These are phyloP conservation scores for Rana temporaria DNA, from an alignment of 2,113 vertebrate genomes.

Conservation along the genomic window DNA sequence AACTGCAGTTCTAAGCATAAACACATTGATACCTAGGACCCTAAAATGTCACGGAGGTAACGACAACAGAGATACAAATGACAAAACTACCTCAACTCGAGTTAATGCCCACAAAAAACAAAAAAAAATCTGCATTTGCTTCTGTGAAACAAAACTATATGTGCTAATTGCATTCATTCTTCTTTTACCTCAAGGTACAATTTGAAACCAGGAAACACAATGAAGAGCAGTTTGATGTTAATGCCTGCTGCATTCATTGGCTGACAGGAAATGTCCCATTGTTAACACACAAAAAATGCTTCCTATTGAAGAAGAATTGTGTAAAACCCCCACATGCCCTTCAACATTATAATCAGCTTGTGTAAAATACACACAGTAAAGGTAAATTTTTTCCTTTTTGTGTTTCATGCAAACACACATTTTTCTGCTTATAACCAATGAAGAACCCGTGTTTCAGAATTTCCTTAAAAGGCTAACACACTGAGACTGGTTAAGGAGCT, in stretches of 20 bases:
- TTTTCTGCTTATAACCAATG: neutral
- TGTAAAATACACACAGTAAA: neutral
- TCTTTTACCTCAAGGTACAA: slow-evolving; percentile 2
- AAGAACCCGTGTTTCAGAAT: neutral
- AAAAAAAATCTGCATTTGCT: too few species aligned
- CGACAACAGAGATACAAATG: too few species aligned
- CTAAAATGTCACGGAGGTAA: too few species aligned
- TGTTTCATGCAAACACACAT: neutral
- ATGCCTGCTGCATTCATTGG: neutral
- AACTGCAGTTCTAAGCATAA: too few species aligned
- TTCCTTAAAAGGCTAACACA: too few species aligned
- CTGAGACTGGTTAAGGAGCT: too few species aligned
- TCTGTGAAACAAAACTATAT: too few species aligned
- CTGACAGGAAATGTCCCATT: slow-evolving; percentile 38
- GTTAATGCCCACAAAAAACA: too few species aligned
- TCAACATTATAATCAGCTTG: neutral
- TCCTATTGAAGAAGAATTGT: slow-evolving; percentile 24
- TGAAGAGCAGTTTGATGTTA: neutral
- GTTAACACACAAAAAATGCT: slow-evolving; percentile 17
- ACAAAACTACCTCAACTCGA: too few species aligned
- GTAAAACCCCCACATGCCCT: slow-evolving; percentile 22
- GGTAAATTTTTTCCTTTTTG: neutral
- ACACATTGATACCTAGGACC: too few species aligned
- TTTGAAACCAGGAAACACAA: slow-evolving; percentile 1
- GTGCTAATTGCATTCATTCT: neutral